Conservation (phyloP, 2,797 vertebrate species). For the Pangasius krempfi region DNA sequence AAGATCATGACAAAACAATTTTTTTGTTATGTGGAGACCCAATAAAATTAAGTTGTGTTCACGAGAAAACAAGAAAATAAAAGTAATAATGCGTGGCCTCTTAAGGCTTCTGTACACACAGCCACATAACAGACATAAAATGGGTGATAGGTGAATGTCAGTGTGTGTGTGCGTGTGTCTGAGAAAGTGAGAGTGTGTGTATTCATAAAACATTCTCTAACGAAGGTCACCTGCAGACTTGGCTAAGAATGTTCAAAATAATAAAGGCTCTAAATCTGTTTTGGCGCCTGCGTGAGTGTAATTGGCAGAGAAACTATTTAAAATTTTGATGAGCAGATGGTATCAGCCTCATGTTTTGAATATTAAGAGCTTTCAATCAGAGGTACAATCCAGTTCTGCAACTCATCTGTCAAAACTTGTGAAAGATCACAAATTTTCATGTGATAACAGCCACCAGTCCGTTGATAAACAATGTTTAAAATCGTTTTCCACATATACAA, state of each 20-base stretch:
- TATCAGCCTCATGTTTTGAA: conserved; percentile 61
- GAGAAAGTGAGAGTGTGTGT: not conserved
- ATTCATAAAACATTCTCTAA: conserved; percentile 27
- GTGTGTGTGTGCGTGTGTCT: not conserved
- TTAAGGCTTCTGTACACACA: conserved; percentile 17
- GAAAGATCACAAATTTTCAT: conserved; percentile 6
- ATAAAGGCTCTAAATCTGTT: conserved; percentile 61
- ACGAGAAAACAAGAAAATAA: too few species aligned
- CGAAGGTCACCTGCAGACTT: conserved; percentile 40
- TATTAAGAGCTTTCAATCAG: conserved; percentile 58
- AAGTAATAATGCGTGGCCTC: too few species aligned
- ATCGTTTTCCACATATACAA: not conserved
- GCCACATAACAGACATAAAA: conserved; percentile 35
- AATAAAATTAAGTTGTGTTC: too few species aligned
- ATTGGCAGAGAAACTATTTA: conserved; percentile 68
- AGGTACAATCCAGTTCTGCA: conserved; percentile 24
- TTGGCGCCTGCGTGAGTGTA: conserved; percentile 66
- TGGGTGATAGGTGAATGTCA: conserved; percentile 13
- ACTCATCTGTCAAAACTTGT: conserved; percentile 51
- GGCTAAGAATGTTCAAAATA: conserved; percentile 46
- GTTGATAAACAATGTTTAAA: not conserved
- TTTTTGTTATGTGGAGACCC: too few species aligned
- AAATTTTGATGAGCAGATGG: conserved; percentile 77
- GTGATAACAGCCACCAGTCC: not conserved
- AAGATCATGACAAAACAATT: too few species aligned